A percentile compares a stretch with the other conserved stretches of the same genome.
Conservation (phyloP, 2,797 vertebrate genomes). For the Lithobates sylvaticus region DNA sequence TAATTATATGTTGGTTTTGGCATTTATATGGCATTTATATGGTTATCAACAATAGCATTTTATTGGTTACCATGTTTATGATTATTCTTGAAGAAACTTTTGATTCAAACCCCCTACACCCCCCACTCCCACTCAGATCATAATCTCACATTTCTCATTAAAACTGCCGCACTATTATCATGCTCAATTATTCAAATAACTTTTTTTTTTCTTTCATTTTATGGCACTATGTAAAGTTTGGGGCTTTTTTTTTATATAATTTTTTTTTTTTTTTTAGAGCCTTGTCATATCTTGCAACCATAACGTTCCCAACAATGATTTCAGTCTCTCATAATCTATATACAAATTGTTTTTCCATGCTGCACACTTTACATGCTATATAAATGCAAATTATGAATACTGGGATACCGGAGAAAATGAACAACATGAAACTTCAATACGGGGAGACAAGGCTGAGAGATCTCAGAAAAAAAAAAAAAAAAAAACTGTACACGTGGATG, state of each 20-base stretch:
- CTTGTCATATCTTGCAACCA: constrained; percentile 34
- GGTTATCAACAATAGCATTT: too few relatives aligned
- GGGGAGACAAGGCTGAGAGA: neutral
- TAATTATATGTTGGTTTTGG: too few relatives aligned
- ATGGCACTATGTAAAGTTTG: constrained; percentile 49
- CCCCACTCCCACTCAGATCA: too few relatives aligned
- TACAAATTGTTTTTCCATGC: constrained; percentile 52
- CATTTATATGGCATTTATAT: too few relatives aligned
- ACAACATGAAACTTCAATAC: constrained; percentile 16
- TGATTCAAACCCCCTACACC: too few relatives aligned
- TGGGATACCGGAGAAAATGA: constrained; percentile 27
- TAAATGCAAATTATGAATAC: constrained; percentile 58
- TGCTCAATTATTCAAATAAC: constrained; percentile 59
- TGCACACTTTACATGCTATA: constrained; percentile 50
- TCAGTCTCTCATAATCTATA: constrained; percentile 54
- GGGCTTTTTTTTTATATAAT: constrained; percentile 4
- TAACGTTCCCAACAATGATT: constrained; percentile 51
- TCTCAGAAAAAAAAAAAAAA: neutral
- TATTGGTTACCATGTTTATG: too few relatives aligned
- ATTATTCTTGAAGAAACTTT: too few relatives aligned
- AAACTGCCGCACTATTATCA: constrained; percentile 36
- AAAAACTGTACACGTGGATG: neutral
- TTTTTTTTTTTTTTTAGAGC: constrained; percentile 34
- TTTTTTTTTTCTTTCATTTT: constrained; percentile 48
- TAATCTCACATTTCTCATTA: constrained; percentile 15